phyloP scores from a whole-genome alignment of 2,888 invertebrate species.

The Ormyrus thymus region DNA sequence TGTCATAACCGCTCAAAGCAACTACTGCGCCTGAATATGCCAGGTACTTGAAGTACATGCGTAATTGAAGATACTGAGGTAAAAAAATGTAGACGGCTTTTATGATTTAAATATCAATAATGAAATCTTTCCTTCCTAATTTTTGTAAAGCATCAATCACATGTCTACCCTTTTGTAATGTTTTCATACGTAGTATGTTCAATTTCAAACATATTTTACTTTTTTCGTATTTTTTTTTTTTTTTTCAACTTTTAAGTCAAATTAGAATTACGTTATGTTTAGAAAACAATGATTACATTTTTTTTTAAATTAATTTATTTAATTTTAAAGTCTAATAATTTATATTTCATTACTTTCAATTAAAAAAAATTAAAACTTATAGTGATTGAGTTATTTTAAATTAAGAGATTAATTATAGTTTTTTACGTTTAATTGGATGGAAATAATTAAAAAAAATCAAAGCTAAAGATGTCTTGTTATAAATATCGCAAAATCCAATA shows the following conservation, averaged over 20 bases:
- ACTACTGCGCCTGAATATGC: constrained; percentile 31
- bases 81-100: constrained; percentile 54
- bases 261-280: constrained; percentile 5
- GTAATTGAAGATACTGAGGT: constrained; percentile 46
- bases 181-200: constrained; percentile 10
- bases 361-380: constrained; percentile 9
- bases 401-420: constrained; percentile 5
- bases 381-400: neutral
- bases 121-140: constrained; percentile 55
- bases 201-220: constrained; percentile 7
- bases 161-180: constrained; percentile 38
- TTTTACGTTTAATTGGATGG: neutral
- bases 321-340: constrained; percentile 28
- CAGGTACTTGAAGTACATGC: constrained; percentile 43
- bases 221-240: constrained; percentile 17
- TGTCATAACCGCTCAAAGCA: constrained; percentile 45
- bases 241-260: neutral
- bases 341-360: neutral
- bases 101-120: constrained; percentile 55
- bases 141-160: constrained; percentile 48
- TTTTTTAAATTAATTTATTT: constrained; percentile 14
- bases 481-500: constrained; percentile 35
- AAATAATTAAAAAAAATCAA: constrained; percentile 25
- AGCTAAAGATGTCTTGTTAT: constrained; percentile 28
- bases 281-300: constrained; percentile 16